A percentile compares a stretch with the other conserved stretches of the same genome.
Evolutionary conservation across 2,113 vertebrate genomes (phyloP).

Genomic region (Pomatostomus ruficeps): DNA sequence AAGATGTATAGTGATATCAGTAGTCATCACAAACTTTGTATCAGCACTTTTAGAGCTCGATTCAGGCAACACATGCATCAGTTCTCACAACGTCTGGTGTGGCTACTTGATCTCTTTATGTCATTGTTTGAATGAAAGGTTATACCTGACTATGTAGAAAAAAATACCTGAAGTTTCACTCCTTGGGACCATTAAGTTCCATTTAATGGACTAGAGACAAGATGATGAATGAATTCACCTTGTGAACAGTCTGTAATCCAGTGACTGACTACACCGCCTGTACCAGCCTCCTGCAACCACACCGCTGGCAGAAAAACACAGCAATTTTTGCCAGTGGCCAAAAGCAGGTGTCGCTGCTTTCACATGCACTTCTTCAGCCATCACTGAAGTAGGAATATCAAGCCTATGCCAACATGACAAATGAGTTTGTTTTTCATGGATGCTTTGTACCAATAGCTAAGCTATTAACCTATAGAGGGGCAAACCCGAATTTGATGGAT

Average conservation of each 20-base stretch:
- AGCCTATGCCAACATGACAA: not conserved
- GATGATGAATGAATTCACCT: not conserved
- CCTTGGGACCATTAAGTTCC: no score
- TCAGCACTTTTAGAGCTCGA: not conserved
- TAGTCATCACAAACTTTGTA: not conserved
- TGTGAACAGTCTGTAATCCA: not conserved
- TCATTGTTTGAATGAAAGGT: not conserved
- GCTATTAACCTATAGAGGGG: not conserved
- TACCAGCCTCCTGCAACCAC: not conserved
- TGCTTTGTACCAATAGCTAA: not conserved
- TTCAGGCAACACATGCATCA: not conserved
- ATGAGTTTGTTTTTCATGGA: not conserved
- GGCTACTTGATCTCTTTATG: not conserved
- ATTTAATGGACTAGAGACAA: not conserved
- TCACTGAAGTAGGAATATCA: not conserved
- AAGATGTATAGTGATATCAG: accelerated
- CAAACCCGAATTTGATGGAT: not conserved
- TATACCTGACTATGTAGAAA: not conserved
- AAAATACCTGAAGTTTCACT: no score
- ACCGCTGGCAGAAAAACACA: not conserved
- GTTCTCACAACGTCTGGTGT: not conserved
- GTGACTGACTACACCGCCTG: not conserved
- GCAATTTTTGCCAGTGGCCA: accelerated
- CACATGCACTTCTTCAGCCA: not conserved
- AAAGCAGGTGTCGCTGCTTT: not conserved